phyloP scores from a whole-genome alignment of 2,113 vertebrate genomes.

The Alectura lathami region DNA sequence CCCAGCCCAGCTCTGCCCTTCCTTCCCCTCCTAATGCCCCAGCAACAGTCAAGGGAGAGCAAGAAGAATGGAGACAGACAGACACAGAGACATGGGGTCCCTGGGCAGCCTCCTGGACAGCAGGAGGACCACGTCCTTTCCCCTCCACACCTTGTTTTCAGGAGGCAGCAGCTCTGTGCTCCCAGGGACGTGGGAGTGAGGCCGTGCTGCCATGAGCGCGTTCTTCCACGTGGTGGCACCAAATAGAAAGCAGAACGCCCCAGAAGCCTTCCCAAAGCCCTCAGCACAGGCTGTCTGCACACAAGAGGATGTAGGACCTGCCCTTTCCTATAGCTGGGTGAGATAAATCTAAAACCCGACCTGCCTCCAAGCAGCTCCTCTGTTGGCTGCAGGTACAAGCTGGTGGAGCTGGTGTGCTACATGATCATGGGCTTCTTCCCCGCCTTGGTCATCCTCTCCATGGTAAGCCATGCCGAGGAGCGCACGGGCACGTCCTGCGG shows the following conservation, averaged over 20 bases:
- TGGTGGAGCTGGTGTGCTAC: constrained; percentile 90
- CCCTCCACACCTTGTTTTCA: background rate
- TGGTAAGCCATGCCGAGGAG: constrained; percentile 78
- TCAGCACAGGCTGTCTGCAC: background rate
- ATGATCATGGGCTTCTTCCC: constrained; percentile 89
- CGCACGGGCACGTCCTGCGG: rapidly evolving
- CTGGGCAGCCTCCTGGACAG: background rate
- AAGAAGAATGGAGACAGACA: background rate
- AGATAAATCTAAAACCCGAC: rapidly evolving
- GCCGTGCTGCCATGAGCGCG: background rate
- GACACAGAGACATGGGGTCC: background rate
- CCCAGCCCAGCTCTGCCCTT: background rate
- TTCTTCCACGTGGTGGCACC: constrained; percentile 62
- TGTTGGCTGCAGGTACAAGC: constrained; percentile 85
- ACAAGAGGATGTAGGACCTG: rapidly evolving
- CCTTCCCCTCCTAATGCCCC: background rate
- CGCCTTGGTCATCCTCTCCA: constrained; percentile 90
- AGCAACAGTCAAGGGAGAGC: rapidly evolving
- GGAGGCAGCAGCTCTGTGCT: background rate
- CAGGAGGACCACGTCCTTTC: background rate
- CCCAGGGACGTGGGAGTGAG: background rate
- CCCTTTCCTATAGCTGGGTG: background rate
- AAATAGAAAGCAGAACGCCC: constrained; percentile 19
- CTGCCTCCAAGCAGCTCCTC: background rate
- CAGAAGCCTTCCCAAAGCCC: rapidly evolving